Evolutionary conservation across 1,140 invertebrate species (phyloP), one percentile per base, ranked within the genome.

Genomic region (Drosophila kohkoa): DNA sequence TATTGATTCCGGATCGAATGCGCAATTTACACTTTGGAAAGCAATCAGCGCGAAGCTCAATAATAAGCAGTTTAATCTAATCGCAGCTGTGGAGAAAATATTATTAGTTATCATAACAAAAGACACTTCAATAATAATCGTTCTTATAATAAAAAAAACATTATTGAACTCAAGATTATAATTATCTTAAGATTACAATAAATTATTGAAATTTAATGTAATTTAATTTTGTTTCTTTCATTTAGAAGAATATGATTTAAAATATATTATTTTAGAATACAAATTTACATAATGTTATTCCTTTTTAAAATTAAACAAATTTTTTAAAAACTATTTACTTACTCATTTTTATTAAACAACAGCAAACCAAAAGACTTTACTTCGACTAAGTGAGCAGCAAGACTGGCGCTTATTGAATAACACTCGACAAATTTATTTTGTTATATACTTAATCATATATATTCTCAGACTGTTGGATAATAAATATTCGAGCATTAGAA

Each of bases 401-500:
- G 6, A 25, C 41, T 38, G 30, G 20, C 41, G 5, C 30, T 13
- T 43, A 67, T 78, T 85, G 75, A 81, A 57, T 65, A 57, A 65
- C 70, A 59, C 43, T 11, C 45, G 4, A 13, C 5, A 16, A 49
- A 48, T 28, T 15, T 28, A n/a, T 20, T 20, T 49, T 10, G 8
- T 55, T 16, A 41, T 45, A 57, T 25, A 41, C 8, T 49, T 49
- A 49, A 28, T 16, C 45, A 49, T 32, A 49, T 20, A 62, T 16
- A 49, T 20, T 38, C 7, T 43, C 7, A 20, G 11, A 35, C 30
- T 25, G 51, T 54, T 35, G 57, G 55, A 66, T 60, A 41, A 78
- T 85, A 86, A 81, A 81, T 86, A 75, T 74, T 13, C 13, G 6
- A 55, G 77, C 75, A 68, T 81, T 86, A 78, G n/a, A 20, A 20